These are phyloP conservation scores for Drymonia ruficornis DNA, from an alignment of 2,888 invertebrate species.

Conservation along the genomic window DNA sequence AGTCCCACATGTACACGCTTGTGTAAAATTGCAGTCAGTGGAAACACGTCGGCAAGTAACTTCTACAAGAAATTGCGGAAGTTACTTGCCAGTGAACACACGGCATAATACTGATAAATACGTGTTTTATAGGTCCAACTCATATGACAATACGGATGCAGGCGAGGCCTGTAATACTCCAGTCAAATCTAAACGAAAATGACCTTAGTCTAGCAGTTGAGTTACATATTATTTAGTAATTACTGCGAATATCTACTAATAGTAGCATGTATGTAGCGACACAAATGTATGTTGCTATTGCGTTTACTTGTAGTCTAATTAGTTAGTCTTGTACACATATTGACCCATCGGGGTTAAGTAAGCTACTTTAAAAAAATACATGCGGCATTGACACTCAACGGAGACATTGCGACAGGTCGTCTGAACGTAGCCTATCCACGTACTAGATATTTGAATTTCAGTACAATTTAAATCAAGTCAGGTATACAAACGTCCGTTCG, in stretches of 20 bases:
- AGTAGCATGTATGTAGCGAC: too few relatives aligned
- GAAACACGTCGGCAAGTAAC: too few relatives aligned
- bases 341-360: neutral
- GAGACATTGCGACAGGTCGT: neutral
- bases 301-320: too few relatives aligned
- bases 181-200: neutral
- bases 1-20: too few relatives aligned
- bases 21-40: too few relatives aligned
- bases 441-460: neutral
- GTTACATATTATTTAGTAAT: neutral
- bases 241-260: too few relatives aligned
- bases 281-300: too few relatives aligned
- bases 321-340: neutral
- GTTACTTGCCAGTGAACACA: too few relatives aligned
- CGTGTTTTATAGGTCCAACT: neutral
- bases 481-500: neutral
- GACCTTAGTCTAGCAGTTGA: neutral
- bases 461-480: neutral
- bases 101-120: too few relatives aligned
- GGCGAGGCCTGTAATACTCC: neutral
- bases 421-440: neutral
- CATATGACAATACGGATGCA: neutral
- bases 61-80: too few relatives aligned
- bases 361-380: neutral
- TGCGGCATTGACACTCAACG: neutral